Percentiles rank a stretch among this genome's conserved stretches.
Evolutionary conservation across 2,888 invertebrate species (phyloP).

Genomic region (Drosophila nr. fundita): DNA sequence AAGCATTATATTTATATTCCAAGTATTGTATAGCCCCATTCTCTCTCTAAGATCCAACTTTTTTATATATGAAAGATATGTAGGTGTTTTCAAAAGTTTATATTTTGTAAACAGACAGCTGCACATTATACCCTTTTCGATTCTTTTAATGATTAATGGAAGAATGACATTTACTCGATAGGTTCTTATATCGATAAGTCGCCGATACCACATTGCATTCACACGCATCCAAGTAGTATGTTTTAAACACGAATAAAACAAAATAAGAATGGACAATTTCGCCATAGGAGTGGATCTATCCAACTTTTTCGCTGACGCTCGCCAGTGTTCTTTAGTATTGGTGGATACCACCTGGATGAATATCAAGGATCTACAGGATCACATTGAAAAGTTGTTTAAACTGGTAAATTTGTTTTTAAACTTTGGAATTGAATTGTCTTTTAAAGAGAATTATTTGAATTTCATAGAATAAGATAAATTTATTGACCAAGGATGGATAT

Average conservation of each 20-base stretch:
- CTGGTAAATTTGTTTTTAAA: conserved; percentile 32
- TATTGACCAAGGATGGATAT: conserved; percentile 64
- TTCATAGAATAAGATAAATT: conserved; percentile 50
- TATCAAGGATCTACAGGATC: conserved; percentile 64
- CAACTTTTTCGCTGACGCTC: conserved; percentile 65
- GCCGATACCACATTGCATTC: neutral
- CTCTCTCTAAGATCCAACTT: neutral
- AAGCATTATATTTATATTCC: neutral
- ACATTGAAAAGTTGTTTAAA: conserved; percentile 67
- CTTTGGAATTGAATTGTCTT: neutral
- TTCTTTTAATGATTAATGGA: neutral
- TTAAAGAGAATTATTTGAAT: neutral
- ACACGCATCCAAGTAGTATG: neutral
- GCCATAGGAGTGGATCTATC: conserved; percentile 67
- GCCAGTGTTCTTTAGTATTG: conserved; percentile 60
- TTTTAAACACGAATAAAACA: neutral
- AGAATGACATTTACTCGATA: conserved; percentile 21
- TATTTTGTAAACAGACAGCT: neutral
- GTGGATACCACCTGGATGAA: conserved; percentile 63
- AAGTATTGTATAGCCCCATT: neutral
- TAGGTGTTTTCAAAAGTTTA: neutral
- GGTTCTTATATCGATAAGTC: conserved; percentile 12
- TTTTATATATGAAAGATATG: neutral
- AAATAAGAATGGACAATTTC: conserved; percentile 31
- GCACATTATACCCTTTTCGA: neutral